A percentile compares a stretch with the other conserved stretches of the same genome.
phyloP scores from a whole-genome alignment of 2,113 vertebrate genomes.

The Silurus asotus region DNA sequence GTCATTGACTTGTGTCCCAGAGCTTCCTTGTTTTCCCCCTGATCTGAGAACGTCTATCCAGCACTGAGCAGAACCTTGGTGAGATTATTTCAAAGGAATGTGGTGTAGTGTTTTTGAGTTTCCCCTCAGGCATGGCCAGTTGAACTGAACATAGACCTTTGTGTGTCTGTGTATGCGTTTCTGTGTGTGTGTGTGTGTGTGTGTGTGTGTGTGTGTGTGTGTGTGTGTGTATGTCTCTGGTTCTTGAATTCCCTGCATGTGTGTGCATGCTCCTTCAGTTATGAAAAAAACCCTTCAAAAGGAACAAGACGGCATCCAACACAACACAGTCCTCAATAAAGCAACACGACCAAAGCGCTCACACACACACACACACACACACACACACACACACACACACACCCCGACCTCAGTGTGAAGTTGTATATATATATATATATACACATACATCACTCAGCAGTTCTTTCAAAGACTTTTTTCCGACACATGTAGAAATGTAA shows the following conservation, averaged over 20 bases:
- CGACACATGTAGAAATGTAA: no score
- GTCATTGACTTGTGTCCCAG: not conserved
- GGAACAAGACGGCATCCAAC: constrained; percentile 54
- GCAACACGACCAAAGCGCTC: not conserved
- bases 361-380: constrained; percentile 18
- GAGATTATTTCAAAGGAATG: constrained; percentile 2
- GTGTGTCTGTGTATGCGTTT: constrained; percentile 3
- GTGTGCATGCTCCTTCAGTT: constrained; percentile 69
- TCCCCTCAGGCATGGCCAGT: not conserved
- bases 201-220: constrained; percentile 30
- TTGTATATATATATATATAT: no score
- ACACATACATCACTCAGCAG: no score
- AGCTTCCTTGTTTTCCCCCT: not conserved
- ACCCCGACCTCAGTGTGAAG: constrained; percentile 8
- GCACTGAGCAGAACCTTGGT: not conserved
- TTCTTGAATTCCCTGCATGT: constrained; percentile 75
- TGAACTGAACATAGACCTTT: constrained; percentile 12
- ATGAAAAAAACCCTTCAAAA: constrained; percentile 78
- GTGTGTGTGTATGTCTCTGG: constrained; percentile 49
- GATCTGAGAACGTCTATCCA: constrained; percentile 10
- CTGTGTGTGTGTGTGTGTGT: constrained; percentile 21
- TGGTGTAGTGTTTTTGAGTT: not conserved
- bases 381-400: constrained; percentile 23
- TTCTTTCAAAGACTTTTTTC: not conserved
- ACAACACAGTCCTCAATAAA: constrained; percentile 18